Conservation (phyloP, 2,797 vertebrate species). For the Aphelocoma californica region DNA sequence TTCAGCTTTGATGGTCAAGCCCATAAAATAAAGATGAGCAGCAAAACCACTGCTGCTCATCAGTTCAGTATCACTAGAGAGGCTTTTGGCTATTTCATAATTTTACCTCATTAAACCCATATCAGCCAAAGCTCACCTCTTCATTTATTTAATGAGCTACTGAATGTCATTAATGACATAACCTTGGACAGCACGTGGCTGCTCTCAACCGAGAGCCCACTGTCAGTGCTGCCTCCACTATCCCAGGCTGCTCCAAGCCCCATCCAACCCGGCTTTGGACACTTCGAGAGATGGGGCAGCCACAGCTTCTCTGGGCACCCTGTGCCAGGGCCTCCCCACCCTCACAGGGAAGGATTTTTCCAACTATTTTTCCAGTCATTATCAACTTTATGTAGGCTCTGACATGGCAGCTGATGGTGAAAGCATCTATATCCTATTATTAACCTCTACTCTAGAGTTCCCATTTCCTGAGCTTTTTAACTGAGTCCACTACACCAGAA, state of each 20-base stretch:
- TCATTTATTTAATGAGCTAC: slow-evolving; percentile 4
- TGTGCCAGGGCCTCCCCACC: rapidly evolving
- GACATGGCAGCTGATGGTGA: not conserved
- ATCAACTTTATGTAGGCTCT: not conserved
- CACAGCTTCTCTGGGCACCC: not conserved
- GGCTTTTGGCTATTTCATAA: not conserved
- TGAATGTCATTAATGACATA: not conserved
- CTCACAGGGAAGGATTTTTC: not conserved
- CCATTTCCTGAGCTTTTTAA: slow-evolving; percentile 39
- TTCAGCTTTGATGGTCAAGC: not conserved
- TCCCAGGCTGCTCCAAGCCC: not conserved
- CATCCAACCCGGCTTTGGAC: rapidly evolving
- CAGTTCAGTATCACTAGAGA: not conserved
- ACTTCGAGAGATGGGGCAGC: not conserved
- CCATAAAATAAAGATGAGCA: not conserved
- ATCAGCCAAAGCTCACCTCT: not conserved
- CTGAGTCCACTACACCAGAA: not conserved
- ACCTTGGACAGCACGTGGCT: not conserved
- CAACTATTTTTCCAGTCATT: not conserved
- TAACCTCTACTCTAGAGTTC: not conserved
- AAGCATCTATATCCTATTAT: not conserved
- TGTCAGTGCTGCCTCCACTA: rapidly evolving
- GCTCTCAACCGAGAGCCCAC: not conserved
- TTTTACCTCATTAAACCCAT: slow-evolving; percentile 24
- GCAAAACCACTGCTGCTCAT: not conserved